Evolutionary conservation across 64 coral and sea anemone genomes (phyloP).

Genomic region (Cladopsammia gracilis): DNA sequence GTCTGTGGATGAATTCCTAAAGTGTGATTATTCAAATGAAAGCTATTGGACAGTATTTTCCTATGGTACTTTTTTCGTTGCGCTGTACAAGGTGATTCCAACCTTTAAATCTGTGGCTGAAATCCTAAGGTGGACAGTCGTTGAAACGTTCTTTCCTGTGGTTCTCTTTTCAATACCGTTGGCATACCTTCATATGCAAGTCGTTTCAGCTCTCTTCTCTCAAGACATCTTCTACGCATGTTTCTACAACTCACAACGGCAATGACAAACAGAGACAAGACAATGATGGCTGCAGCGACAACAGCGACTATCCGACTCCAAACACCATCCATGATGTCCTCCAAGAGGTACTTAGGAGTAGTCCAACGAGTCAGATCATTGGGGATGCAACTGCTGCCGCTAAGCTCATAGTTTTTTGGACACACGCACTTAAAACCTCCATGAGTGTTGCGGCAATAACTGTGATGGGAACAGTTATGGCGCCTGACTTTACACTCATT

Average conservation of each 20-base stretch:
- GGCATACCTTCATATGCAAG: neutral
- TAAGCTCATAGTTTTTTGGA: neutral
- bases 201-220: neutral
- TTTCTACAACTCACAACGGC: neutral
- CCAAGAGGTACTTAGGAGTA: neutral
- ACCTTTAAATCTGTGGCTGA: too few species aligned
- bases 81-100: too few species aligned
- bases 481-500: neutral
- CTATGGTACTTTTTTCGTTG: too few species aligned
- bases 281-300: neutral
- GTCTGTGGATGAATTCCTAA: too few species aligned
- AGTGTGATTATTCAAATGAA: too few species aligned
- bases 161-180: neutral
- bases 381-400: neutral
- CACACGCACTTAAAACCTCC: conserved; percentile 24
- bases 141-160: too few species aligned
- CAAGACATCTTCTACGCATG: neutral
- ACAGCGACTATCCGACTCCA: neutral
- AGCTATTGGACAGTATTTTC: too few species aligned
- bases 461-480: conserved; percentile 21
- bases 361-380: neutral
- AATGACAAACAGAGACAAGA: neutral
- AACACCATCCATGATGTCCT: neutral
- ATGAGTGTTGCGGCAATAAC: neutral
- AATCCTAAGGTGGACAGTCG: neutral